Conservation (phyloP, 2,888 invertebrate species). For the Tethea ocularis region DNA sequence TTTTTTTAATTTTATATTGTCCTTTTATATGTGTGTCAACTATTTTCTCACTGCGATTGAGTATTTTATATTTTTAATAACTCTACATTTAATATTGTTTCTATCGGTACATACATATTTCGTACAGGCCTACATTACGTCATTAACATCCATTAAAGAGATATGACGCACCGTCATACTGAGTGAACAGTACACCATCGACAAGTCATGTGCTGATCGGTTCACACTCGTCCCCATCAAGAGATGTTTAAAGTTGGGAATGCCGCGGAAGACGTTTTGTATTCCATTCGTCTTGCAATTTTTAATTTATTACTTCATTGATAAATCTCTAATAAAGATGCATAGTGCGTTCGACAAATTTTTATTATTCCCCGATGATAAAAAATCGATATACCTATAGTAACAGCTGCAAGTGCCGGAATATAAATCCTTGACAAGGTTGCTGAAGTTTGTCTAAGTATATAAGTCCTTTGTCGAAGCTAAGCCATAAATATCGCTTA, state of each 20-base stretch:
- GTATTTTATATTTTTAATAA: no score
- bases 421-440: slow-evolving; percentile 64
- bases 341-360: slow-evolving; percentile 46
- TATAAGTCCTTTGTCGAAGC: slow-evolving; percentile 40
- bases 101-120: not conserved
- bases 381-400: slow-evolving; percentile 56
- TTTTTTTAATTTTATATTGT: no score
- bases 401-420: slow-evolving; percentile 55
- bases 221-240: not conserved
- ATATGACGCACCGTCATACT: not conserved
- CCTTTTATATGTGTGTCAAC: no score
- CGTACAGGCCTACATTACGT: not conserved
- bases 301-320: slow-evolving; percentile 60
- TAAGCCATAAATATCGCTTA: slow-evolving; percentile 54
- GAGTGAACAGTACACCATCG: not conserved
- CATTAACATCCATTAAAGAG: not conserved
- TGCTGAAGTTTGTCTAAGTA: slow-evolving; percentile 39
- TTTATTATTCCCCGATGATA: slow-evolving; percentile 62
- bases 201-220: not conserved
- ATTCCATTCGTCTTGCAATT: slow-evolving; percentile 38
- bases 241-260: slow-evolving; percentile 7
- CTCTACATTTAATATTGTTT: not conserved
- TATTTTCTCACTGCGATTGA: no score
- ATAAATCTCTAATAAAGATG: slow-evolving; percentile 54
- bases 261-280: slow-evolving; percentile 33